Conservation (phyloP, 1,140 invertebrate genomes). For the Drosophila burlai region DNA sequence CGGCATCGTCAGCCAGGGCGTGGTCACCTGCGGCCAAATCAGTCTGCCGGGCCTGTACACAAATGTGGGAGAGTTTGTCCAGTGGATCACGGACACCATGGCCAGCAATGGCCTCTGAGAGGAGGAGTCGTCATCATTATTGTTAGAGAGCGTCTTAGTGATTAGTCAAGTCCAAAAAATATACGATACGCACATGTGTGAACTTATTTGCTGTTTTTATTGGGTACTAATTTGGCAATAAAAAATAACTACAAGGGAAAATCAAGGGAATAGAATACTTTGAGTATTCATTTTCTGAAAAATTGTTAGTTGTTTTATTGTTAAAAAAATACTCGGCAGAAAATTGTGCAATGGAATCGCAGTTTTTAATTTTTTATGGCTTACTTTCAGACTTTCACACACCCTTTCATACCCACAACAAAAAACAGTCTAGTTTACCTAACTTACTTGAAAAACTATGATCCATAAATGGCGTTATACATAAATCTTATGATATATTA, state of each 20-base stretch:
- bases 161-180: slow-evolving; percentile 9
- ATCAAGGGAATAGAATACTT: too few species aligned
- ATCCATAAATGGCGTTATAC: background rate
- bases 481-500: background rate
- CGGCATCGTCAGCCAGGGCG: slow-evolving; percentile 87
- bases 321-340: too few species aligned
- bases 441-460: background rate
- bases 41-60: slow-evolving; percentile 85
- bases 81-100: slow-evolving; percentile 86
- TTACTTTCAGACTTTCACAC: too few species aligned
- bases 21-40: slow-evolving; percentile 83
- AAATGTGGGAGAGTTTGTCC: slow-evolving; percentile 79
- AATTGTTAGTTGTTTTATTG: background rate
- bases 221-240: background rate
- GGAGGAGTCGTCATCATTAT: background rate
- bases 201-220: background rate
- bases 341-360: too few species aligned
- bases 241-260: background rate
- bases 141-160: slow-evolving; percentile 19
- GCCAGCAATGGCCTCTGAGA: slow-evolving; percentile 55
- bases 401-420: too few species aligned
- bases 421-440: too few species aligned
- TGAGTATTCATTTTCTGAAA: background rate
- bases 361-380: too few species aligned
- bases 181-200: slow-evolving; percentile 17